Percentiles rank a stretch among this genome's conserved stretches.
Conservation (phyloP, 2,797 vertebrate genomes). For the Enteromius paludinosus region DNA sequence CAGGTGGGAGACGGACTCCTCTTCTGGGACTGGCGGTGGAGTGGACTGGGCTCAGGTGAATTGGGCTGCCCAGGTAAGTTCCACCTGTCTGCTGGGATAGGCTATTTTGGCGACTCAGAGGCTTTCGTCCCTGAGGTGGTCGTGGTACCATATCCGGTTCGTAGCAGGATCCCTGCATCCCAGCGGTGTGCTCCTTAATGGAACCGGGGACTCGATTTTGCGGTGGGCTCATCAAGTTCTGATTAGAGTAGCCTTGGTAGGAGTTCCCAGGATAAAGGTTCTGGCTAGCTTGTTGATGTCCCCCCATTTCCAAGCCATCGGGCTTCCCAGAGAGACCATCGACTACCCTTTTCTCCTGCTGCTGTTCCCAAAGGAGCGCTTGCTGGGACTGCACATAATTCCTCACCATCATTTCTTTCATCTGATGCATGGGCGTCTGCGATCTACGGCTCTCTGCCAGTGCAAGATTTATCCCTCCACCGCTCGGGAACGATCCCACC, state of each 20-base stretch:
- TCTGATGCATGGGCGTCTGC: slow-evolving; percentile 87
- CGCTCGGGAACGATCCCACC: slow-evolving; percentile 70
- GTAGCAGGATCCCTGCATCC: slow-evolving; percentile 78
- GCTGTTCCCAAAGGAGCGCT: slow-evolving; percentile 92
- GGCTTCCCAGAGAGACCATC: slow-evolving; percentile 59
- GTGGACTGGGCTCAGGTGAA: slow-evolving; percentile 78
- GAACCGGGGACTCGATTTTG: slow-evolving; percentile 66
- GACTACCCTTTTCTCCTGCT: slow-evolving; percentile 71
- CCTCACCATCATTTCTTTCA: slow-evolving; percentile 93
- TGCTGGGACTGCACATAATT: slow-evolving; percentile 96
- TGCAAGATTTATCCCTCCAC: slow-evolving; percentile 72
- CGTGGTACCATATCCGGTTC: slow-evolving; percentile 81
- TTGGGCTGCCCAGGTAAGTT: slow-evolving; percentile 76
- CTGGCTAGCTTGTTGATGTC: slow-evolving; percentile 77
- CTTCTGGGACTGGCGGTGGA: slow-evolving; percentile 76
- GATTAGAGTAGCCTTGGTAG: slow-evolving; percentile 81
- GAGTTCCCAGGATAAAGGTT: slow-evolving; percentile 79
- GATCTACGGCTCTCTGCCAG: slow-evolving; percentile 77
- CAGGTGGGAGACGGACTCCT: slow-evolving; percentile 75
- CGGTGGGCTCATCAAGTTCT: slow-evolving; percentile 77
- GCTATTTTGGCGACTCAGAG: slow-evolving; percentile 79
- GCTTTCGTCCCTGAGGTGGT: slow-evolving; percentile 82
- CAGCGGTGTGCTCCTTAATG: slow-evolving; percentile 77
- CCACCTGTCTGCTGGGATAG: slow-evolving; percentile 74
- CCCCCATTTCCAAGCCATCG: slow-evolving; percentile 71